Evolutionary conservation across 2,797 vertebrate genomes (phyloP).

Genomic region (Pachyuromys duprasi): DNA sequence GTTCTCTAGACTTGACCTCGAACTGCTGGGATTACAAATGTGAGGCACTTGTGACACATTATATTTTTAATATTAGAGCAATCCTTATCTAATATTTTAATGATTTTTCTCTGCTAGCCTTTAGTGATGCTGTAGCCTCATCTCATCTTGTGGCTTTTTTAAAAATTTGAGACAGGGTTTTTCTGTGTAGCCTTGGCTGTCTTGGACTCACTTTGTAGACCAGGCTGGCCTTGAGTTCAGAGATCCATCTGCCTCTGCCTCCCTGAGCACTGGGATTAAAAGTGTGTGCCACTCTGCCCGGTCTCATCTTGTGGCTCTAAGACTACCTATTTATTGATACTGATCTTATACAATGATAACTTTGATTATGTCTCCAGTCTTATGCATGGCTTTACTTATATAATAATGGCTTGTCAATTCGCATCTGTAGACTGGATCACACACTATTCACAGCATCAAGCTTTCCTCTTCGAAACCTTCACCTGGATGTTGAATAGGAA

Average conservation of each 20-base stretch:
- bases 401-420: background rate
- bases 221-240: too few relatives aligned
- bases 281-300: too few relatives aligned
- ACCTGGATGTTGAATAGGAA: background rate
- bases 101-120: conserved; percentile 29
- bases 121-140: background rate
- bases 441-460: background rate
- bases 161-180: too few relatives aligned
- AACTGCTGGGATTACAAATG: background rate
- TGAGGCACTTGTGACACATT: background rate
- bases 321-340: background rate
- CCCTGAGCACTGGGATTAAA: too few relatives aligned
- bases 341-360: background rate
- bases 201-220: too few relatives aligned
- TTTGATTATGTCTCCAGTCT: background rate
- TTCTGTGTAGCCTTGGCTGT: too few relatives aligned
- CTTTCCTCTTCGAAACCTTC: conserved; percentile 46
- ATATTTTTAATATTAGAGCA: conserved; percentile 38
- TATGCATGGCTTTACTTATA: background rate
- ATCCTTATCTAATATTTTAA: background rate
- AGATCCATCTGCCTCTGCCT: too few relatives aligned
- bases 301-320: background rate
- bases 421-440: background rate
- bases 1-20: background rate
- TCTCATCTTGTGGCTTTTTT: background rate